Evolutionary conservation across 2,797 vertebrate species (phyloP), one percentile per base, ranked within the genome.

Genomic region (Sitta carolinensis): DNA sequence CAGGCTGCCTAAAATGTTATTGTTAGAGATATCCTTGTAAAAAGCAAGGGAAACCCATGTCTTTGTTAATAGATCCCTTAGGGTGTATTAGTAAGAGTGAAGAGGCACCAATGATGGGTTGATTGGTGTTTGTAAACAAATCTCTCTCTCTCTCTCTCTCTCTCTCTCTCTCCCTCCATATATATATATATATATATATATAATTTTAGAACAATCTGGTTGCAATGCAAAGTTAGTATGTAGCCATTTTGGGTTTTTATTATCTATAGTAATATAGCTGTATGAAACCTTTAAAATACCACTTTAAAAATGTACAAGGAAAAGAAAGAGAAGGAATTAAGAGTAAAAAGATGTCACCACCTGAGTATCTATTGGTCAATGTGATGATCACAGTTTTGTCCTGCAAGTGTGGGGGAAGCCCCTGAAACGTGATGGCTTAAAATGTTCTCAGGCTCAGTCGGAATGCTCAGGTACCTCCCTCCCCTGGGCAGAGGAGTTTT

Each of bases 361-460:
- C 16, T 13, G 2, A 25, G 3, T 7, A 11, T 61, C 20, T 52
- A 4, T 25, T 59, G 15, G 23, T 40, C n/a, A 30, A 45, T 52
- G n/a, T 20, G 6, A 34, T n/a, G 9, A 29, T 40, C 0, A 0
- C 6, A 40, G 19, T 54, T 76, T n/a, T 47, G 16, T 61, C 38
- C 47, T 5, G 7, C 1, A 0, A 4, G 9, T 29, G 7, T 15
- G 11, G n/a, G 16, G 11, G 14, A 54, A 69, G 26, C 4, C 40
- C 13, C 29, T 61, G 40, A 20, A 68, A 76, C 19, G 25, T 11
- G 29, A 6, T 17, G 6, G 15, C 10, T 20, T 20, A 38, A 52
- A 76, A n/a, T n/a, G 16, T 1, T 2, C 25, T 34, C 16, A 17
- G n/a, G 29, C n/a, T 47, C n/a, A 19, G 47, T 38, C 2, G 1